These are phyloP conservation scores for Monoplex corrugatus DNA, from an alignment of 2,888 invertebrate genomes.

Conservation along the genomic window DNA sequence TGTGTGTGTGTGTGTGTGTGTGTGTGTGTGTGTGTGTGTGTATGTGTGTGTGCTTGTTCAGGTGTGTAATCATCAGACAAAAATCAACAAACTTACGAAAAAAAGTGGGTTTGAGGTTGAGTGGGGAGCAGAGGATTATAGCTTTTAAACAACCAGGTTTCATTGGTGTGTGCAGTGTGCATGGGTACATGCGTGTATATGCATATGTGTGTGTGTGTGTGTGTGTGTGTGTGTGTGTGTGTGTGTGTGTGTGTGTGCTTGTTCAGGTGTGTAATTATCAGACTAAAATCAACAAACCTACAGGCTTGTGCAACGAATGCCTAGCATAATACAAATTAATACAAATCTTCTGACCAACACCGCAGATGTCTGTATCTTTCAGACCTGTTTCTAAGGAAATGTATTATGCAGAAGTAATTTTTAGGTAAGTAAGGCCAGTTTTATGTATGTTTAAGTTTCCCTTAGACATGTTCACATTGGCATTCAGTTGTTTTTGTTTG, in stretches of 20 bases:
- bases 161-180: background rate
- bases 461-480: too few species aligned
- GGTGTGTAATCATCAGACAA: background rate
- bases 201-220: too few species aligned
- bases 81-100: background rate
- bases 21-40: slow-evolving; percentile 20
- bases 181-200: background rate
- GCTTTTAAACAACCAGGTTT: background rate
- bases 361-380: too few species aligned
- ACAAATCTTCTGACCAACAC: background rate
- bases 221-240: too few species aligned
- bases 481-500: too few species aligned
- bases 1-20: background rate
- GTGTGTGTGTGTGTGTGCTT: too few species aligned
- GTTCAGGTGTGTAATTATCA: too few species aligned
- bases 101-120: background rate
- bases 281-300: too few species aligned
- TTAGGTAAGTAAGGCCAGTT: too few species aligned
- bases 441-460: too few species aligned
- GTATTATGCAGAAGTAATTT: too few species aligned
- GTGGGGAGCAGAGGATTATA: background rate
- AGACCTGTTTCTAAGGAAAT: too few species aligned
- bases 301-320: background rate
- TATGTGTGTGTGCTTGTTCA: background rate
- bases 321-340: background rate